A percentile compares a stretch with the other conserved stretches of the same genome.
phyloP scores from a whole-genome alignment of 2,113 vertebrate species.

The Ciconia stormi region DNA sequence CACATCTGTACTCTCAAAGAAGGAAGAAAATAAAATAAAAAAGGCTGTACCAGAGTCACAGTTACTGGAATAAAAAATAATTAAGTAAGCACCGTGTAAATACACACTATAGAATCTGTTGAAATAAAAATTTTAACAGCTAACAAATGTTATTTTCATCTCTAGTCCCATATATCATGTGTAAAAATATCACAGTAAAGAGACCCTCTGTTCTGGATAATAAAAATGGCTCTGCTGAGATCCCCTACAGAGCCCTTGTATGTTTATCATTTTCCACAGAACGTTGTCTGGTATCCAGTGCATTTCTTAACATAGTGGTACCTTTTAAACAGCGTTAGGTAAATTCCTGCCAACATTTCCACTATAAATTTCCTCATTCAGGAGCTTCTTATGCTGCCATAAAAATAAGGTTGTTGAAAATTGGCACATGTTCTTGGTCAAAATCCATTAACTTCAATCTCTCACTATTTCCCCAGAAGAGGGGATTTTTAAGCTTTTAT shows the following conservation, averaged over 20 bases:
- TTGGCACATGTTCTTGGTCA: neutral
- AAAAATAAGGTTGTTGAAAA: constrained; percentile 39
- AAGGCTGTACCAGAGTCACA: neutral
- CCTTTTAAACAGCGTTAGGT: neutral
- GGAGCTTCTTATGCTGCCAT: constrained; percentile 27
- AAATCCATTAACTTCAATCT: neutral
- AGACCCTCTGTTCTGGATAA: neutral
- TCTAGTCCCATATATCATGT: neutral
- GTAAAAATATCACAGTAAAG: neutral
- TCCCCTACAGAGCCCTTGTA: neutral
- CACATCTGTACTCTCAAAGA: neutral
- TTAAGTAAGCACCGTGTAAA: neutral
- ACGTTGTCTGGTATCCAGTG: constrained; percentile 6
- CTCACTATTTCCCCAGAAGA: neutral
- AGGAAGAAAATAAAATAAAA: neutral
- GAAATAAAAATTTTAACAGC: neutral
- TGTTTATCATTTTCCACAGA: constrained; percentile 37
- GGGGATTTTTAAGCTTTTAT: neutral
- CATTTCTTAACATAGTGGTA: neutral
- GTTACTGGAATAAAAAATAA: neutral
- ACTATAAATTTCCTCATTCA: constrained; percentile 54
- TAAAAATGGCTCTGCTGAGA: constrained; percentile 20
- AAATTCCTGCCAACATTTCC: constrained; percentile 55
- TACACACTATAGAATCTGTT: neutral
- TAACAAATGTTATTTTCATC: neutral